Percentiles rank a stretch among this genome's conserved stretches.
These are phyloP conservation scores for Xiphophorus hellerii DNA, from an alignment of 2,113 vertebrate genomes.

Conservation along the genomic window DNA sequence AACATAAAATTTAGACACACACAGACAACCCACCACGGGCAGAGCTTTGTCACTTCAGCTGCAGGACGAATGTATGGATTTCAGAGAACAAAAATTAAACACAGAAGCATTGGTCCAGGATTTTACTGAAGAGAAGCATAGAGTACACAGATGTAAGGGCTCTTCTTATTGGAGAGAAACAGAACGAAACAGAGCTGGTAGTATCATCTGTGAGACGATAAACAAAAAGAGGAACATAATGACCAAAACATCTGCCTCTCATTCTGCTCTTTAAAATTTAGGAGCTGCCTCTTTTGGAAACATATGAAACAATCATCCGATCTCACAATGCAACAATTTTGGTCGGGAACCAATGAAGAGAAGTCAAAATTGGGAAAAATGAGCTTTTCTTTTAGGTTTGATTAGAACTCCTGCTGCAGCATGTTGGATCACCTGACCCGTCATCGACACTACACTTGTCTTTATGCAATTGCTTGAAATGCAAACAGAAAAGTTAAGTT, in stretches of 20 bases:
- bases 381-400: not conserved
- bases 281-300: not conserved
- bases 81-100: not conserved
- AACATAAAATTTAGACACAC: conserved; percentile 28
- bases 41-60: conserved; percentile 14
- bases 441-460: conserved; percentile 2
- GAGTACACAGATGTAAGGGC: not conserved
- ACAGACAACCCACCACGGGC: conserved; percentile 15
- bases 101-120: not conserved
- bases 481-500: not conserved
- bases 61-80: conserved; percentile 2
- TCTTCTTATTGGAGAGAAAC: not conserved
- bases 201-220: not conserved
- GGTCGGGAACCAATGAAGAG: not conserved
- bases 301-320: not conserved
- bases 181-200: not conserved
- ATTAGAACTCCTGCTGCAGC: not conserved
- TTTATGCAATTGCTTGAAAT: conserved; percentile 4
- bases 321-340: not conserved
- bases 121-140: not conserved
- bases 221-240: not conserved
- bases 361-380: not conserved
- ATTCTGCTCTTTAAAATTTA: too few relatives aligned
- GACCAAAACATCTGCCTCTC: not conserved
- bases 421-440: not conserved